These are phyloP conservation scores for Mycogona germanica DNA, from an alignment of 2,888 invertebrate species.

Conservation along the genomic window DNA sequence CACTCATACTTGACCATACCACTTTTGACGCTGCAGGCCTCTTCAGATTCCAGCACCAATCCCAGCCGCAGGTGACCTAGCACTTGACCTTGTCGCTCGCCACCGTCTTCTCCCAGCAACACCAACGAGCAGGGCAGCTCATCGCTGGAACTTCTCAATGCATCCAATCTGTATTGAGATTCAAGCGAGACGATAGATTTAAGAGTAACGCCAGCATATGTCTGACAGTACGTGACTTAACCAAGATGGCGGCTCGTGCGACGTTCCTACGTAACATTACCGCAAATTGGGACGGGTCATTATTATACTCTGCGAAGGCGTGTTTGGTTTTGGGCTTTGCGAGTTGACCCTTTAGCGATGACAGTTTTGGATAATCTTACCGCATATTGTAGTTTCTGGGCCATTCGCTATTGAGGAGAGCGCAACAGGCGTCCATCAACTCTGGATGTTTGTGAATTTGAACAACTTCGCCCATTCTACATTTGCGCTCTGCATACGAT, in stretches of 20 bases:
- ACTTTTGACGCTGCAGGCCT: not conserved
- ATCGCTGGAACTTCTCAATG: not conserved
- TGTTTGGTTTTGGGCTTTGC: too few relatives aligned
- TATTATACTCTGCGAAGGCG: too few relatives aligned
- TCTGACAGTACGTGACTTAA: too few relatives aligned
- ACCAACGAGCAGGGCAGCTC: not conserved
- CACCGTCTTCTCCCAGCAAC: not conserved
- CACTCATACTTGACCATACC: not conserved
- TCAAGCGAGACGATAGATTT: too few relatives aligned
- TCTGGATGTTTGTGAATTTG: slow-evolving; percentile 4
- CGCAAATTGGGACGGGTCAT: too few relatives aligned
- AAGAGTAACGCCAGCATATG: too few relatives aligned
- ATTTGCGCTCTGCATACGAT: too few relatives aligned
- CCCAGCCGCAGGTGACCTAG: slow-evolving; percentile 2
- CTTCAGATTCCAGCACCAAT: not conserved
- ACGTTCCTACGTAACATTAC: too few relatives aligned
- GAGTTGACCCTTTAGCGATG: not conserved
- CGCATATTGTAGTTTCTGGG: not conserved
- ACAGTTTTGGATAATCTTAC: slow-evolving; percentile 3
- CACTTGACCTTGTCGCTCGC: not conserved
- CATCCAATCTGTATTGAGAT: not conserved
- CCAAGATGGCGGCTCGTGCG: too few relatives aligned
- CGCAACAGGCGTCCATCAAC: not conserved
- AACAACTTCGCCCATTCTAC: too few relatives aligned
- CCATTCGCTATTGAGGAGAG: slow-evolving; percentile 1